Evolutionary conservation across 2,113 vertebrate species (phyloP).

Genomic region (Monopterus albus): DNA sequence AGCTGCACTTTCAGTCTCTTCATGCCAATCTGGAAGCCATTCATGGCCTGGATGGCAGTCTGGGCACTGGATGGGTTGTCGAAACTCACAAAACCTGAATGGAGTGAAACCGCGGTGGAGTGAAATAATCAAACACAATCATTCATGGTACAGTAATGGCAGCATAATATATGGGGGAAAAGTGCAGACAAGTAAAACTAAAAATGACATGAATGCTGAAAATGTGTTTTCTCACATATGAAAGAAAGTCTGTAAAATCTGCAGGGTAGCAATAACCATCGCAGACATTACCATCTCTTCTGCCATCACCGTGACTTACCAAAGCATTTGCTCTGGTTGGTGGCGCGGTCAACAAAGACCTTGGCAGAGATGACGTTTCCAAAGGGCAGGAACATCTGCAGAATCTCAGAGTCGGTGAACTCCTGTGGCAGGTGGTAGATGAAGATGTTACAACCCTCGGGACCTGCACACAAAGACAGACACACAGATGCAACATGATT

Average conservation of each 20-base stretch:
- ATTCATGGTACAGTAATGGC: not conserved
- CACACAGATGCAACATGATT: slow-evolving; percentile 15
- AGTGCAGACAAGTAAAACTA: not conserved
- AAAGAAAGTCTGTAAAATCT: not conserved
- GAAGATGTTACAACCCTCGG: slow-evolving; percentile 98
- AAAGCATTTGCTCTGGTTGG: slow-evolving; percentile 99
- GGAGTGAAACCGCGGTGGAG: not conserved
- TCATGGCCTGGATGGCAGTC: slow-evolving; percentile 97
- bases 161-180: not conserved
- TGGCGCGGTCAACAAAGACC: slow-evolving; percentile 96
- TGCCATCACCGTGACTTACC: slow-evolving; percentile 80
- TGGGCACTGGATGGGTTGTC: slow-evolving; percentile 96
- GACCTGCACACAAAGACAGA: slow-evolving; percentile 81
- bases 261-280: not conserved
- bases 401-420: slow-evolving; percentile 95
- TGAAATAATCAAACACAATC: not conserved
- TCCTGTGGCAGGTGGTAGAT: slow-evolving; percentile 99
- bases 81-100: slow-evolving; percentile 93
- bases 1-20: slow-evolving; percentile 97
- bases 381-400: slow-evolving; percentile 98
- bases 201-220: no score
- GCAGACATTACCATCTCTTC: no score
- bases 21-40: slow-evolving; percentile 98
- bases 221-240: not conserved
- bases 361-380: slow-evolving; percentile 98